These are phyloP conservation scores for Cyprinodon variegatus DNA, from an alignment of 2,113 vertebrate genomes.

Conservation along the genomic window DNA sequence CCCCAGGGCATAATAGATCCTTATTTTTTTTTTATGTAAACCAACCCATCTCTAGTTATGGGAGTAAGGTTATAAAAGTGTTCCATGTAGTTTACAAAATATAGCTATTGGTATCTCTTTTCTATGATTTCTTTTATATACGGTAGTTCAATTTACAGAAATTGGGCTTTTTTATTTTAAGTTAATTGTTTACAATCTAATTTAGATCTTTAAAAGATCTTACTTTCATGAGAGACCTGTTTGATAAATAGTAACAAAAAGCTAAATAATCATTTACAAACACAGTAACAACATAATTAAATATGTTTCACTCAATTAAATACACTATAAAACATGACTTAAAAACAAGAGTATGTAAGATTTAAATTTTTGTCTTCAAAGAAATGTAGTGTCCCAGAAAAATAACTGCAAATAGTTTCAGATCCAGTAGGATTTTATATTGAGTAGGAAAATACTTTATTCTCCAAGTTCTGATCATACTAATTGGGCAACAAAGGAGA, in stretches of 20 bases:
- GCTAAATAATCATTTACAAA: too few relatives aligned
- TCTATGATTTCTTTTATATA: slow-evolving; percentile 45
- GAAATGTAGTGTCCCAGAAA: too few relatives aligned
- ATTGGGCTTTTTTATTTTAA: slow-evolving; percentile 12
- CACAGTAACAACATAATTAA: background rate
- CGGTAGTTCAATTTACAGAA: slow-evolving; percentile 15
- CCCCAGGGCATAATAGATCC: slow-evolving; percentile 64
- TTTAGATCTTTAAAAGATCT: background rate
- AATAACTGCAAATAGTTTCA: too few relatives aligned
- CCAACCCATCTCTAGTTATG: slow-evolving; percentile 69
- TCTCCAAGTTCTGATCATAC: too few relatives aligned
- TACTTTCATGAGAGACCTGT: background rate
- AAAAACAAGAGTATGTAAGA: too few relatives aligned
- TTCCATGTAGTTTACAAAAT: slow-evolving; percentile 31
- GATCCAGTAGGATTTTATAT: too few relatives aligned
- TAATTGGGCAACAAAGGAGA: too few relatives aligned
- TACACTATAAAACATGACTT: too few relatives aligned
- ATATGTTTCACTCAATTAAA: too few relatives aligned
- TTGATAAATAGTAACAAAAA: background rate
- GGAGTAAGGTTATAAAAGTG: slow-evolving; percentile 64
- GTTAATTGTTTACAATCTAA: too few relatives aligned
- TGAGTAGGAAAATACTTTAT: too few relatives aligned
- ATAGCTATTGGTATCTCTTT: slow-evolving; percentile 28
- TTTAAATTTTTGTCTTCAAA: too few relatives aligned
- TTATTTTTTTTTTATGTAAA: slow-evolving; percentile 81